Percentiles rank a stretch among this genome's conserved stretches.
phyloP scores from a whole-genome alignment of 2,113 vertebrate genomes.

The Cyanistes caeruleus region DNA sequence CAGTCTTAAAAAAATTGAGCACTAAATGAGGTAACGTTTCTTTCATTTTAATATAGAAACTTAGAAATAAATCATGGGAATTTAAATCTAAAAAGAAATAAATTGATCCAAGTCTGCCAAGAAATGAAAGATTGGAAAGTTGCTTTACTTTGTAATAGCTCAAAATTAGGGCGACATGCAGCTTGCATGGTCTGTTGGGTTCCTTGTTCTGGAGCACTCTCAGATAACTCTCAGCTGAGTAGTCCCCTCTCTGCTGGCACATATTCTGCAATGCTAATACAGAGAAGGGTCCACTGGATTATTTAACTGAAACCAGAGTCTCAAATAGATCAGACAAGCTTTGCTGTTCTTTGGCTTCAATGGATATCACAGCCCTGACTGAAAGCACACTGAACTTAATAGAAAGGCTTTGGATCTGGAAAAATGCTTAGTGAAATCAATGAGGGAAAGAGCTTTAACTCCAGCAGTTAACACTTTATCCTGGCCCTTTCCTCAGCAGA shows the following conservation, averaged over 20 bases:
- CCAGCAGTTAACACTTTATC: constrained; percentile 9
- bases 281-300: background rate
- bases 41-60: background rate
- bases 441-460: background rate
- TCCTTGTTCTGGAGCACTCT: background rate
- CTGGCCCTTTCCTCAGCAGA: background rate
- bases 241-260: background rate
- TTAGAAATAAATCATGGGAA: background rate
- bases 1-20: background rate
- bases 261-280: background rate
- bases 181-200: background rate
- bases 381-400: background rate
- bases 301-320: background rate
- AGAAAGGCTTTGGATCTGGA: constrained; percentile 9
- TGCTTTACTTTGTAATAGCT: background rate
- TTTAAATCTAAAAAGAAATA: background rate
- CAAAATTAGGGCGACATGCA: background rate
- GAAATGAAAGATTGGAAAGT: background rate
- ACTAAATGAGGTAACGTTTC: background rate
- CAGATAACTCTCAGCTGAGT: background rate
- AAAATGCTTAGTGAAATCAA: constrained; percentile 28
- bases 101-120: background rate
- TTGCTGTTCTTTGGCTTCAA: constrained; percentile 20
- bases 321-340: constrained; percentile 11
- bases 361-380: background rate